Percentiles rank a stretch among this genome's conserved stretches.
These are phyloP conservation scores for Bradypodion ventrale DNA, from an alignment of 2,797 vertebrate species.

Conservation along the genomic window DNA sequence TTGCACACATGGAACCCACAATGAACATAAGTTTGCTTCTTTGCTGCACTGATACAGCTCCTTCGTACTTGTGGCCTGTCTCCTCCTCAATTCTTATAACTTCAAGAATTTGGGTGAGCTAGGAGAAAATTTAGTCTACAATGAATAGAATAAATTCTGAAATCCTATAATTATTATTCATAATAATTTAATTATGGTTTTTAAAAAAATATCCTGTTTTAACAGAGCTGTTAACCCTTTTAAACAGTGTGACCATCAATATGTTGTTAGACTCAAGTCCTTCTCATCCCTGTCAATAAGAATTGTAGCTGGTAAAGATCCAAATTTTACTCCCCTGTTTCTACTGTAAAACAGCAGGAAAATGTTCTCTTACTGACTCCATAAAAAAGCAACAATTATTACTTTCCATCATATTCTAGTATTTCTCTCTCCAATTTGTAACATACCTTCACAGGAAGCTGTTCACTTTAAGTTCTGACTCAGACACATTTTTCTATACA, in stretches of 20 bases:
- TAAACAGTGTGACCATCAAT: not conserved
- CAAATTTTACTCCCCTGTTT: not conserved
- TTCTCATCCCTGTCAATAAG: not conserved
- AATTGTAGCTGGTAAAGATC: not conserved
- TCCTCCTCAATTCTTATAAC: not conserved
- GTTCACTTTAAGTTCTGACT: not conserved
- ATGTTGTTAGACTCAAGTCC: not conserved
- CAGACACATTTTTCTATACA: constrained; percentile 12
- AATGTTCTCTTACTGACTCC: not conserved
- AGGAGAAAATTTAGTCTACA: not conserved
- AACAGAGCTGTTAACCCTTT: not conserved
- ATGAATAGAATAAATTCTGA: not conserved
- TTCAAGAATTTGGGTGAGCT: not conserved
- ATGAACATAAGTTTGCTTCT: too few relatives aligned
- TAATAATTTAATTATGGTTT: too few relatives aligned
- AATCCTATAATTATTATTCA: not conserved
- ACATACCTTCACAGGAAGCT: not conserved
- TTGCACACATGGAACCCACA: too few relatives aligned
- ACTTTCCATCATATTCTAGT: not conserved
- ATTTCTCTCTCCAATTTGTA: not conserved
- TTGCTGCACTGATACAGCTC: too few relatives aligned
- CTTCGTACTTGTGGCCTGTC: too few relatives aligned
- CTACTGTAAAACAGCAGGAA: not conserved
- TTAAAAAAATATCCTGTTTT: not conserved
- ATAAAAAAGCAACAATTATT: not conserved